phyloP scores from a whole-genome alignment of 2,797 vertebrate species.

The Hypotaenidia philippensis region DNA sequence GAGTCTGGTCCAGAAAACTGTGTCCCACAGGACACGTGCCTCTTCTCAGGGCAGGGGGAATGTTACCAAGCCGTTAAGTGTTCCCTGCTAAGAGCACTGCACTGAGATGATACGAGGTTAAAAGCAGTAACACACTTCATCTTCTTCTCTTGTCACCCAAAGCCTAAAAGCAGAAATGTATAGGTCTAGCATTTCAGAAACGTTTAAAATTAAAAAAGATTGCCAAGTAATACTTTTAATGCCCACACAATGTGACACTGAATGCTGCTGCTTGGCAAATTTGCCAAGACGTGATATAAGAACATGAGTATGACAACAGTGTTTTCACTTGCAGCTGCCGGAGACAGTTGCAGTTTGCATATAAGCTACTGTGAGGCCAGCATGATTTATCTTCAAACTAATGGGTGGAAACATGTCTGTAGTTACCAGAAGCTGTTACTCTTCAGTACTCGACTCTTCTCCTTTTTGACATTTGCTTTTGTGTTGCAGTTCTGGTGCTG shows the following conservation, averaged over 20 bases:
- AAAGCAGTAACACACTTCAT: background rate
- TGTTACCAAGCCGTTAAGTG: background rate
- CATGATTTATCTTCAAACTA: background rate
- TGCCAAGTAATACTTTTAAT: conserved; percentile 39
- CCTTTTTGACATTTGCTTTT: conserved; percentile 1
- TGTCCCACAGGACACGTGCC: background rate
- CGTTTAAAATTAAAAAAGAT: conserved; percentile 27
- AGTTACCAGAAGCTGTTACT: background rate
- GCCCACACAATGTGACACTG: conserved; percentile 41
- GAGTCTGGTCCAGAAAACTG: background rate
- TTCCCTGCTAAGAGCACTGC: background rate
- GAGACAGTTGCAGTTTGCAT: background rate
- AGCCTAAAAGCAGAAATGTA: conserved; percentile 21
- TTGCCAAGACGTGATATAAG: background rate
- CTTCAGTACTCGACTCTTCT: background rate
- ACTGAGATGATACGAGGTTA: background rate
- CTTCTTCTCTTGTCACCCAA: background rate
- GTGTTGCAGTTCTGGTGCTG: background rate
- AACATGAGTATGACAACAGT: background rate
- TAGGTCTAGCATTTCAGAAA: conserved; percentile 30
- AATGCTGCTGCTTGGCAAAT: conserved; percentile 40
- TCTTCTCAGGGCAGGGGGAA: background rate
- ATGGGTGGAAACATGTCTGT: background rate
- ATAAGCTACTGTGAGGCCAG: background rate
- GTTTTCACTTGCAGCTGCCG: conserved; percentile 19